These are phyloP conservation scores for Otus scops DNA, from an alignment of 2,797 vertebrate species.

Conservation along the genomic window DNA sequence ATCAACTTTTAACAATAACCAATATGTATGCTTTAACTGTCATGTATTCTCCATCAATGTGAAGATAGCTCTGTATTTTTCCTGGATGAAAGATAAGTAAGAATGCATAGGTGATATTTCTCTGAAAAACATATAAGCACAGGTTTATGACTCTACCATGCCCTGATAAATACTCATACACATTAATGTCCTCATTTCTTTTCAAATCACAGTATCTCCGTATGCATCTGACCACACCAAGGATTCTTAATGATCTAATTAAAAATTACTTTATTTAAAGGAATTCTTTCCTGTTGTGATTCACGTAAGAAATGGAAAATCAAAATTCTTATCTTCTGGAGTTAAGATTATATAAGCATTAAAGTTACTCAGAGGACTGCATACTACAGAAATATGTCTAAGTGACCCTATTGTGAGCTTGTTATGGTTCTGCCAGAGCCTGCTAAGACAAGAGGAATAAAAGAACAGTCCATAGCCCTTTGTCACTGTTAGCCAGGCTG, in stretches of 20 bases:
- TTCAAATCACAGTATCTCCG: neutral
- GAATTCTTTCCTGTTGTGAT: neutral
- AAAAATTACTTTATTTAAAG: neutral
- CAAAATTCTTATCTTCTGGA: neutral
- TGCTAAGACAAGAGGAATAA: neutral
- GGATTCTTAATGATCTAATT: neutral
- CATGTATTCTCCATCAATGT: neutral
- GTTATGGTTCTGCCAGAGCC: neutral
- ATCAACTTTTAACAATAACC: neutral
- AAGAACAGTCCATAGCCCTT: neutral
- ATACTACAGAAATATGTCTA: neutral
- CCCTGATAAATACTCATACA: neutral
- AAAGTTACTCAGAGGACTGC: neutral
- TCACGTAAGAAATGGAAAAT: neutral
- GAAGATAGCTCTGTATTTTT: neutral
- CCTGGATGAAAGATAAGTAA: neutral
- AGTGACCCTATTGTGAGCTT: neutral
- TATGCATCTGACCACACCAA: neutral
- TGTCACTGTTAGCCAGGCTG: neutral
- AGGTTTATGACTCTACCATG: neutral
- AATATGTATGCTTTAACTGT: neutral
- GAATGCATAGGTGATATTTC: neutral
- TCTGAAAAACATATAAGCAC: neutral
- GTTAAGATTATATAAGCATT: neutral
- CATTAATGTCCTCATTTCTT: neutral